Percentiles rank a stretch among this genome's conserved stretches.
Conservation (phyloP, 2,888 invertebrate species). For the Lepas anatifera region DNA sequence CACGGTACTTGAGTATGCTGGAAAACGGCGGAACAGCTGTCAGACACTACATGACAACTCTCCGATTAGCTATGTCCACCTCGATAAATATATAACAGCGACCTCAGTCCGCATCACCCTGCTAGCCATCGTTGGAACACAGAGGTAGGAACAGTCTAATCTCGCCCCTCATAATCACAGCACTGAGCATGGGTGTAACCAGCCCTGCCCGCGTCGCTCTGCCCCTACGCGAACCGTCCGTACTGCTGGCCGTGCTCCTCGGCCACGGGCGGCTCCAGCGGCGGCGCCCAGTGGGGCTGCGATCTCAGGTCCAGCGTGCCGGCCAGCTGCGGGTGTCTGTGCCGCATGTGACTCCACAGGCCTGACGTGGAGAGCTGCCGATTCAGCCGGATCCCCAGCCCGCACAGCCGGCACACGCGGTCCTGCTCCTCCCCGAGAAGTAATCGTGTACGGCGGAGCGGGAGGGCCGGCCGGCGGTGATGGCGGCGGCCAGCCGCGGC, state of each 20-base stretch:
- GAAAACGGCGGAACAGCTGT: too few species aligned
- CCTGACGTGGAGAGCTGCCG: constrained; percentile 31
- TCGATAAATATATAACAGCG: too few species aligned
- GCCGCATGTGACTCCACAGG: constrained; percentile 29
- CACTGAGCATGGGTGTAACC: too few species aligned
- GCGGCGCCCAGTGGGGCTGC: constrained; percentile 30
- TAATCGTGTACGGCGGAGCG: constrained; percentile 30
- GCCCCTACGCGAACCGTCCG: too few species aligned
- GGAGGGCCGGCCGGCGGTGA: constrained; percentile 32
- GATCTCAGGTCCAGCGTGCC: constrained; percentile 22
- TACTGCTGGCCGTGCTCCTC: constrained; percentile 29
- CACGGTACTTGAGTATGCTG: too few species aligned
- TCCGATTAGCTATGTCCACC: too few species aligned
- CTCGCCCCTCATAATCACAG: too few species aligned
- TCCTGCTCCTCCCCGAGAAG: constrained; percentile 30
- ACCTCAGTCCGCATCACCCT: too few species aligned
- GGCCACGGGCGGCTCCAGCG: constrained; percentile 29
- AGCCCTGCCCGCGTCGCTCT: too few species aligned
- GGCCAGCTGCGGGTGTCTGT: constrained; percentile 23
- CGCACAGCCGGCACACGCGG: constrained; percentile 31
- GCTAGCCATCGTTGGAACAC: too few species aligned
- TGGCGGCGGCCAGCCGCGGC: constrained; percentile 33
- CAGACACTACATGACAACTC: too few species aligned
- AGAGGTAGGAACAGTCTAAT: too few species aligned
- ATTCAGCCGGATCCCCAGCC: constrained; percentile 32